Evolutionary conservation across 2,888 invertebrate species (phyloP), one percentile per base, ranked within the genome.

Genomic region (Drepanosiphum platanoidis): DNA sequence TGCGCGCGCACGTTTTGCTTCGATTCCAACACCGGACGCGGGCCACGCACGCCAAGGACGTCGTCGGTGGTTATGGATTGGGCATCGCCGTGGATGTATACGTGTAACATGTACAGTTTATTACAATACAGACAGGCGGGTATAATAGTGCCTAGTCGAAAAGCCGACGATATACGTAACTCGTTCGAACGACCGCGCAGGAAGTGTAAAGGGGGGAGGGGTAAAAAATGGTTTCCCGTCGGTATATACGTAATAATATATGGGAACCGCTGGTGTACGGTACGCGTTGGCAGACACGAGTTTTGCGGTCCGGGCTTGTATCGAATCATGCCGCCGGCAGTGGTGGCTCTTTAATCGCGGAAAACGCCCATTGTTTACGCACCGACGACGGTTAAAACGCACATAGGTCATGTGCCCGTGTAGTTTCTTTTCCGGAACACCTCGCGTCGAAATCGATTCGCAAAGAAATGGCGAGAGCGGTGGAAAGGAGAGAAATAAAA

Each of bases 321-420:
- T 13, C 32, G 46, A 79, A 80, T 68, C 79, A 34, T 52, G 79
- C 46, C n/a, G 27, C n/a, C 27, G 68, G 27, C 79, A 18, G 68
- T 80, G 52, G 46, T 80, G 27, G 32, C 7, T 11, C 68, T 68
- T 1, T 68, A 22, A 27, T 18, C 9, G 52, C 34, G 68, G 68
- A 68, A 80, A 52, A 80, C 52, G 42, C 27, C 34, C 27, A 34
- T 80, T 80, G 68, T 79, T 68, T 27, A 70, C 80, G 80, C 9
- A 34, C 30, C 18, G 34, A 30, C 18, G 34, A 30, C 32, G 42
- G 66, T 42, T 66, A 46, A 78, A 70, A 80, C 27, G 22, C 52
- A 70, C 68, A 70, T 52, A 39, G 61, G 30, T 34, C 32, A 64
- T n/a, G 27, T n/a, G 30, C 30, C 42, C 30, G 66, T 32, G n/a